These are phyloP conservation scores for Onychomys torridus DNA, from an alignment of 2,797 vertebrate species.

Conservation along the genomic window DNA sequence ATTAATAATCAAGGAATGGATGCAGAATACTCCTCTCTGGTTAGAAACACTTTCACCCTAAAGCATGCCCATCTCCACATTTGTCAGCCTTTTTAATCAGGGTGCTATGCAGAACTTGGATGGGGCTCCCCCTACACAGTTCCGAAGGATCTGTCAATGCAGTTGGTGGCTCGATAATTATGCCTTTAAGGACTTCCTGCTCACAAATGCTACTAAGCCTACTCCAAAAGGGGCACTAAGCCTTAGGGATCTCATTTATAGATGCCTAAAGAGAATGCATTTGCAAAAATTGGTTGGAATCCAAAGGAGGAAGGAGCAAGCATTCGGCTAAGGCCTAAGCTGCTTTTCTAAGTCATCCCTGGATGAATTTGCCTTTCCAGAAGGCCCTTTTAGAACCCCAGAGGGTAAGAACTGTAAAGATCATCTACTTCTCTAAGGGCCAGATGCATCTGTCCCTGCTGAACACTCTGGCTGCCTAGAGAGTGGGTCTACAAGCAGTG, in stretches of 20 bases:
- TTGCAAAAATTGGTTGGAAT: constrained; percentile 33
- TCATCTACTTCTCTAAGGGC: background rate
- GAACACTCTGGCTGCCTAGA: background rate
- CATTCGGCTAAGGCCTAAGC: background rate
- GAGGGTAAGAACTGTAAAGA: background rate
- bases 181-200: constrained; percentile 17
- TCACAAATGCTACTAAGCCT: background rate
- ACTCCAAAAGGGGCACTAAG: constrained; percentile 26
- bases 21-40: background rate
- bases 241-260: constrained; percentile 40
- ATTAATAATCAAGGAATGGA: background rate
- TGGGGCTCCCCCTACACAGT: background rate
- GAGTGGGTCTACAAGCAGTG: background rate
- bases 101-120: background rate
- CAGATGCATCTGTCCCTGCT: background rate
- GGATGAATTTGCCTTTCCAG: constrained; percentile 13
- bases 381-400: background rate
- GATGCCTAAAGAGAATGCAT: background rate
- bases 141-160: background rate
- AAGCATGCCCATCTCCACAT: background rate
- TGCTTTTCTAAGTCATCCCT: background rate
- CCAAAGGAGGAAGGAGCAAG: background rate
- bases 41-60: background rate
- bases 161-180: background rate
- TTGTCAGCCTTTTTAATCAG: background rate